Evolutionary conservation across 2,113 vertebrate species (phyloP), one percentile per base, ranked within the genome.

Genomic region (Lathamus discolor): DNA sequence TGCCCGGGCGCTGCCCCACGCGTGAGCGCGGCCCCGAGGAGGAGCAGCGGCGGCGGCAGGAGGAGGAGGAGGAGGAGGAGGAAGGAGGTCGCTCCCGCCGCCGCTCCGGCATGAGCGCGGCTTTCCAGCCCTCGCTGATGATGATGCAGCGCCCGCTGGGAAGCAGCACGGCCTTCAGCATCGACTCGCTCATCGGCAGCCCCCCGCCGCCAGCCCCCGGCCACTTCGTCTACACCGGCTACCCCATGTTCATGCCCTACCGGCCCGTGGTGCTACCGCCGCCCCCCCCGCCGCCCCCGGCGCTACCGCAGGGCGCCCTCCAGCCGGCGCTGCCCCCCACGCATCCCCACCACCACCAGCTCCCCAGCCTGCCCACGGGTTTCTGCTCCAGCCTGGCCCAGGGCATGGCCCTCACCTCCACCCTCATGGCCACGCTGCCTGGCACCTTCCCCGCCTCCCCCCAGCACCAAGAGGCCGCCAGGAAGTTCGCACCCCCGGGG

Each of bases 231-330:
- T 99, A 99, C 97, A 98, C 99, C 55, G 99, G 99, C 67, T 99
- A 99, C 97, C 99, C 99, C 76, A 99, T 99, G 99, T 99, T 99
- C 97, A 99, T 99, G 99, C 99, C 99, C 52, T 99, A 99, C 97
- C 97, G 99, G 68, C 99, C 99, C 39, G 98, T 99, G 97, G 99
- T 99, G 81, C 98, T 99, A 27, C 99, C 98, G 61, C 99, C 99
- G 37, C 99, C 99, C 7, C 99, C 99, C 4, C 98, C 98, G 11
- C 98, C 99, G 11, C 99, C 98, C 19, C 98, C 98, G 8, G 88
- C 98, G 29, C 96, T 98, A 35, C 97, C 98, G 54, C 98, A 98
- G 96, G 97, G 96, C 68, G 92, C 96, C 37, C 96, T 98, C 67
- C 98, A 98, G 92, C 98, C 98, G 22, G 97, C 98, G 39, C 98